Percentiles rank a stretch among this genome's conserved stretches.
Conservation (phyloP, 1,140 invertebrate genomes). For the Cryptotermes secundus region DNA sequence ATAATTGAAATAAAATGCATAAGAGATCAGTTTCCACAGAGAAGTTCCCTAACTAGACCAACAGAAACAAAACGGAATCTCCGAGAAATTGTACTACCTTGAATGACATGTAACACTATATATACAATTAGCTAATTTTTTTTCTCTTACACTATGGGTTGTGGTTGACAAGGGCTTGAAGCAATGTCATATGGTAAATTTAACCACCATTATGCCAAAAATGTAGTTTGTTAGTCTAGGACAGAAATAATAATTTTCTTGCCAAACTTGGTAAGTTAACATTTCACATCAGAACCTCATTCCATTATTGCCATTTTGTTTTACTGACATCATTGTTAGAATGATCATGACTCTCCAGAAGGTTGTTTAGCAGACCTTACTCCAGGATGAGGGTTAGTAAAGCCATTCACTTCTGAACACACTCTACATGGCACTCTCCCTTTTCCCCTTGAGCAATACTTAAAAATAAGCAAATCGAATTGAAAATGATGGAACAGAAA, state of each 20-base stretch:
- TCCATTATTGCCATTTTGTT: constrained; percentile 9
- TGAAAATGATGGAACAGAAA: not conserved
- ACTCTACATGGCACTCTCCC: not conserved
- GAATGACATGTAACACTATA: not conserved
- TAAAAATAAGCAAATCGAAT: not conserved
- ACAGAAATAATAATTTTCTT: not conserved
- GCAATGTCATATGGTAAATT: not conserved
- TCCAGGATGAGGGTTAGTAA: too few relatives aligned
- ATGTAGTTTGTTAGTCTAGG: not conserved
- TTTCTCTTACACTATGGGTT: not conserved
- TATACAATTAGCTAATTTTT: not conserved
- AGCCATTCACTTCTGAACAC: not conserved
- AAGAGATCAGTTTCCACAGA: not conserved
- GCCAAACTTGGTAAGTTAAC: not conserved
- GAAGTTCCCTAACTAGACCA: not conserved
- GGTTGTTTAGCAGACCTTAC: too few relatives aligned
- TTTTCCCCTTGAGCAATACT: not conserved
- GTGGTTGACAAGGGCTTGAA: not conserved
- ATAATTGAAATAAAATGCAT: not conserved
- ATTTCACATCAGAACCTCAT: not conserved
- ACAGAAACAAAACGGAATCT: not conserved
- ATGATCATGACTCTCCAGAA: too few relatives aligned
- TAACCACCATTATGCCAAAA: not conserved
- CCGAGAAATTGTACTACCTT: not conserved
- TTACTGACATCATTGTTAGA: too few relatives aligned